Percentiles rank a stretch among this genome's conserved stretches.
phyloP scores from a whole-genome alignment of 2,797 vertebrate genomes.

The Brotula barbata region DNA sequence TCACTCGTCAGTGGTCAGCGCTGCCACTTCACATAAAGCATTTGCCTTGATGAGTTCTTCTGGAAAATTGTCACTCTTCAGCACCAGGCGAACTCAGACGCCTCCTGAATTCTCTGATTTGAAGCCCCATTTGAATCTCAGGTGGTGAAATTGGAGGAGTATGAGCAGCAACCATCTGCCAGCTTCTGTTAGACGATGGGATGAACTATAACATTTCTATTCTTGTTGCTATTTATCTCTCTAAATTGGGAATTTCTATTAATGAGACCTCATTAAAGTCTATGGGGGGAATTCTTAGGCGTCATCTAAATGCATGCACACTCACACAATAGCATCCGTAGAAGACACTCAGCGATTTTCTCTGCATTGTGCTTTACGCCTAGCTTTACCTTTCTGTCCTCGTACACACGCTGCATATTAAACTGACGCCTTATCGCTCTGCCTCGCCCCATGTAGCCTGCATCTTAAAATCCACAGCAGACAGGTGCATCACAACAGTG shows the following conservation, averaged over 20 bases:
- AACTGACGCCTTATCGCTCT: conserved; percentile 39
- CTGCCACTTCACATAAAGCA: conserved; percentile 43
- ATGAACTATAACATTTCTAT: background rate
- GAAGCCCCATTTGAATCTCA: background rate
- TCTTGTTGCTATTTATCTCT: no score
- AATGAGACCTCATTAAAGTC: no score
- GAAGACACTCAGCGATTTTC: background rate
- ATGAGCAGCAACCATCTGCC: background rate
- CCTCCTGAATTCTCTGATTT: conserved; percentile 5
- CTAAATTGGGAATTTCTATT: background rate
- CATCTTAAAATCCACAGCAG: conserved; percentile 45
- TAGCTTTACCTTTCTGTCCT: background rate
- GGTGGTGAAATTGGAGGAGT: background rate
- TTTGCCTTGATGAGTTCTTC: conserved; percentile 7
- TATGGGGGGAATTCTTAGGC: no score
- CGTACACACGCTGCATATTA: conserved; percentile 30
- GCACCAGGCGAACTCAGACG: background rate
- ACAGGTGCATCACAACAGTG: conserved; percentile 23
- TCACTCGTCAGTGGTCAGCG: conserved; percentile 25
- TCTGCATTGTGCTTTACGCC: conserved; percentile 5
- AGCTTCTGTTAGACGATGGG: conserved; percentile 2
- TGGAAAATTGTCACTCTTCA: conserved; percentile 3
- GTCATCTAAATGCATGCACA: no score
- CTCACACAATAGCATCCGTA: no score
- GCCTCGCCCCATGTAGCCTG: conserved; percentile 37